Evolutionary conservation across 2,113 vertebrate genomes (phyloP).

Genomic region (Nesoenas mayeri): DNA sequence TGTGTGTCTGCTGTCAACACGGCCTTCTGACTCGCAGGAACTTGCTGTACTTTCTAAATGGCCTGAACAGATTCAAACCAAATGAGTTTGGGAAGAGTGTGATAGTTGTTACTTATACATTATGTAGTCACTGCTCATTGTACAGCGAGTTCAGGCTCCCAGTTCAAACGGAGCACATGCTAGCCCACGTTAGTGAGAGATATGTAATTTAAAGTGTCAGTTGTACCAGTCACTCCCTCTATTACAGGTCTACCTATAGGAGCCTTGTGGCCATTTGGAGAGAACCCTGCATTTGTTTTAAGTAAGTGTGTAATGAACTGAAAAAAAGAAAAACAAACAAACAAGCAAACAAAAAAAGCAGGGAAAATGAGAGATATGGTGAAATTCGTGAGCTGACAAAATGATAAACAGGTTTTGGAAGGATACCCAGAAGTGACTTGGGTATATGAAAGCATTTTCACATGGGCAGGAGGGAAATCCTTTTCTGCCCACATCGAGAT

Average conservation of each 20-base stretch:
- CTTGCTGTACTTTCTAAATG: neutral
- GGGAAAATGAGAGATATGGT: neutral
- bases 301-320: neutral
- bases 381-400: neutral
- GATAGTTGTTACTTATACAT: neutral
- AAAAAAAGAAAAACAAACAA: neutral
- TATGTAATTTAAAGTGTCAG: accelerated
- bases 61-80: neutral
- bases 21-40: neutral
- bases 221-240: neutral
- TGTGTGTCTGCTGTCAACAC: neutral
- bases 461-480: accelerated
- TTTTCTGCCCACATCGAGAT: neutral
- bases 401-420: neutral
- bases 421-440: accelerated
- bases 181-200: neutral
- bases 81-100: neutral
- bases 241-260: neutral
- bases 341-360: neutral
- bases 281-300: neutral
- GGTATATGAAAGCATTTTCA: neutral
- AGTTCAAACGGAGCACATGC: neutral
- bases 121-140: neutral
- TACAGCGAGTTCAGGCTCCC: neutral
- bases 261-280: neutral